Evolutionary conservation across 1,140 invertebrate species (phyloP), one percentile per base, ranked within the genome.

Genomic region (Euborellia annulipes): DNA sequence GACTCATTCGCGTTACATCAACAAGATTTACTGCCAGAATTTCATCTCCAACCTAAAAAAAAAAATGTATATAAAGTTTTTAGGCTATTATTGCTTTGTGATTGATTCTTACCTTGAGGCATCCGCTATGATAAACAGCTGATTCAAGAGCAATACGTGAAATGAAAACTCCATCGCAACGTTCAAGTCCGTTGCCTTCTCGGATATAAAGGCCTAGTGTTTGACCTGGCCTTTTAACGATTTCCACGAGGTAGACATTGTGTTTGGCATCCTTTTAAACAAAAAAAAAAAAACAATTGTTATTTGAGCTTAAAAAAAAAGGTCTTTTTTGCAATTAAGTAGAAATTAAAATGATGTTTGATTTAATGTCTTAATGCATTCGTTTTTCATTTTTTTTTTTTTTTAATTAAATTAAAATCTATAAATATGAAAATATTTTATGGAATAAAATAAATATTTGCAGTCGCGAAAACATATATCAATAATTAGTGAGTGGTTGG

Each of bases 171-270:
- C 95, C 95, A 61, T 94, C 90, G 36, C 78, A 78, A 40, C 89
- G 76, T 58, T 94, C 87, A 30, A 87, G 76, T 2, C 92, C 94
- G 59, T 97, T 93, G 17, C 92, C 92, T 67, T 97, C 92, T 21
- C 95, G 74, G 56, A 98, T 96, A 61, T 98, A 98, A 44, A 99
- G 75, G 36, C 95, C 95, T 41, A 99, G 70, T 4, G 93, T 97
- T 68, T 98, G 95, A 18, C 94, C 95, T 2, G 95, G 95, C 55
- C 94, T 76, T 67, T 99, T 99, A 49, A 98, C 92, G 58, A 98
- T 98, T 69, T 98, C 95, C 50, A 98, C 91, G 58, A 97, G 85
- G 65, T 95, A 83, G 39, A 93, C 83, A 52, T 80, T 73, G 62
- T 85, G 77, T 52, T 83, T 79, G 21, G 76, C 68, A 67, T 85